Conservation (phyloP, 2,797 vertebrate genomes). For the Smutsia gigantea region DNA sequence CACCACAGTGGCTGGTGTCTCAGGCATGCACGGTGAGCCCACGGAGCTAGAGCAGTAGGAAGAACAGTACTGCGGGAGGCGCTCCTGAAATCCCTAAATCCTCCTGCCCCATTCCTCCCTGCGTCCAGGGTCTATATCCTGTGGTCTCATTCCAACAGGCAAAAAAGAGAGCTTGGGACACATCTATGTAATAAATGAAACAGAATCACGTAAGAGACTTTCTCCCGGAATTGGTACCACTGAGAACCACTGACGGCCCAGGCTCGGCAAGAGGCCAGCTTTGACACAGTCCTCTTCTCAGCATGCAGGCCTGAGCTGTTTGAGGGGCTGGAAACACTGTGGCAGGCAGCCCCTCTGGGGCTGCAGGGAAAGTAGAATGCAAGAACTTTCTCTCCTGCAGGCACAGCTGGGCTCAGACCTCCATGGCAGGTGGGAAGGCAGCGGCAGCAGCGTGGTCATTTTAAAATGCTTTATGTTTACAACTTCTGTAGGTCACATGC, state of each 20-base stretch:
- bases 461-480: conserved; percentile 25
- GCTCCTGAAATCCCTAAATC: not conserved
- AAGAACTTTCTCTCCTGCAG: not conserved
- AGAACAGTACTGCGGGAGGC: not conserved
- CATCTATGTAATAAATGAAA: not conserved
- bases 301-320: not conserved
- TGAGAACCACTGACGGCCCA: not conserved
- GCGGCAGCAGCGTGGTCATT: not conserved
- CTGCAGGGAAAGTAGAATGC: not conserved
- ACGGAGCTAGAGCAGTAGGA: not conserved
- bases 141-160: not conserved
- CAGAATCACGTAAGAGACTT: not conserved
- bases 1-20: not conserved
- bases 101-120: not conserved
- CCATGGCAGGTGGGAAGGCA: not conserved
- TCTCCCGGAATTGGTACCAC: not conserved
- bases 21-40: rapidly evolving
- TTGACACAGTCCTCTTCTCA: not conserved
- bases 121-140: not conserved
- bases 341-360: not conserved
- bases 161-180: not conserved
- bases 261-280: not conserved
- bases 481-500: not conserved
- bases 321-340: not conserved
- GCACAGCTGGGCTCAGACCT: not conserved